These are phyloP conservation scores for Varanus komodoensis DNA, from an alignment of 2,113 vertebrate species.

Conservation along the genomic window DNA sequence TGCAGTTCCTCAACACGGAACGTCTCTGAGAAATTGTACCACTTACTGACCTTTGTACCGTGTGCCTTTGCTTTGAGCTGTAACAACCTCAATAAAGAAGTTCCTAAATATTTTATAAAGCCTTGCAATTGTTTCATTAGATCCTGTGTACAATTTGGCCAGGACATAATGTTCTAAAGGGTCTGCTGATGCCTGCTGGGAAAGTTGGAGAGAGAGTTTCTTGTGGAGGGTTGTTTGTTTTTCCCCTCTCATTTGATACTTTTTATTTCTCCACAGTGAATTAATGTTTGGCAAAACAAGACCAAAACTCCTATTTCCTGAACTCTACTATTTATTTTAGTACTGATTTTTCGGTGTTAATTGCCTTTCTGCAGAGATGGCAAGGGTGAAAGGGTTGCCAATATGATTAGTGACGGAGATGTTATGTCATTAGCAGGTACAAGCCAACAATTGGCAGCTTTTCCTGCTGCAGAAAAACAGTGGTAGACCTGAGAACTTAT, in stretches of 20 bases:
- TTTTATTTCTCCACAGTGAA: neutral
- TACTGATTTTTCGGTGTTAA: neutral
- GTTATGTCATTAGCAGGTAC: neutral
- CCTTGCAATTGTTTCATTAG: slow-evolving; percentile 6
- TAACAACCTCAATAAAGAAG: slow-evolving; percentile 8
- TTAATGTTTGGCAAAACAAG: neutral
- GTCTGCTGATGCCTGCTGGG: neutral
- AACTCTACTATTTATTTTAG: neutral
- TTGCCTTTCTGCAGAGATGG: neutral
- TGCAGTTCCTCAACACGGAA: neutral
- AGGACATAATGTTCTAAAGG: neutral
- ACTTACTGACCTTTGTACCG: slow-evolving; percentile 3
- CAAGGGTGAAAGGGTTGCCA: neutral
- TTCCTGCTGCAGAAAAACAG: neutral
- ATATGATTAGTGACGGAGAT: too few relatives aligned
- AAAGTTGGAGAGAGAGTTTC: neutral
- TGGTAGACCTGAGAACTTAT: neutral
- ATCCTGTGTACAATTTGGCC: neutral
- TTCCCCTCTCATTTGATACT: neutral
- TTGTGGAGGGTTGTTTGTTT: neutral
- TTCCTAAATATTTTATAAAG: neutral
- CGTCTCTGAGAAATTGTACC: neutral
- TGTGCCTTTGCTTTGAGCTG: neutral
- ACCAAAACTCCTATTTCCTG: neutral
- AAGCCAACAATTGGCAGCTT: neutral